A percentile compares a stretch with the other conserved stretches of the same genome.
Conservation (phyloP, 2,888 invertebrate genomes). For the Eulithis prunata region DNA sequence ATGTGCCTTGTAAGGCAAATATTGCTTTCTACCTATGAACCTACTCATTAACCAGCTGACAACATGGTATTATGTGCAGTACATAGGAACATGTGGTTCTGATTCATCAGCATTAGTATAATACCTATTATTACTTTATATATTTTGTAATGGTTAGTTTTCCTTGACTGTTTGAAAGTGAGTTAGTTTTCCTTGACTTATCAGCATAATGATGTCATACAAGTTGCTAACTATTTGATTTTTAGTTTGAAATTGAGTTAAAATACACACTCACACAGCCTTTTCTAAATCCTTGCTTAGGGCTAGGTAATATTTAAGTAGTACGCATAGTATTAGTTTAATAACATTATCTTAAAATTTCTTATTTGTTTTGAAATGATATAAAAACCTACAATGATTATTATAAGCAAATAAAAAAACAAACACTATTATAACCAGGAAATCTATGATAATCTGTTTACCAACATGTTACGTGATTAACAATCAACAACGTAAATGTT, state of each 20-base stretch:
- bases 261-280: too few relatives aligned
- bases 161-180: constrained; percentile 16
- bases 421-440: neutral
- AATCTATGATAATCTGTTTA: constrained; percentile 8
- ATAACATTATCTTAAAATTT: too few relatives aligned
- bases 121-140: neutral
- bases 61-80: too few relatives aligned
- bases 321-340: too few relatives aligned
- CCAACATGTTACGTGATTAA: neutral
- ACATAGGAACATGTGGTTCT: neutral
- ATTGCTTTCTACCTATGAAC: too few relatives aligned
- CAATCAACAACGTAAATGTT: constrained; percentile 7
- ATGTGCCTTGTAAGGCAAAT: too few relatives aligned
- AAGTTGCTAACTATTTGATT: neutral
- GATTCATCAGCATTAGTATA: constrained; percentile 19
- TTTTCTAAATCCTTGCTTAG: too few relatives aligned
- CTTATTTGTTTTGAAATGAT: too few relatives aligned
- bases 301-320: too few relatives aligned
- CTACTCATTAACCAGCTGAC: too few relatives aligned
- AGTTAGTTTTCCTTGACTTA: neutral
- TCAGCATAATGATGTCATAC: constrained; percentile 14
- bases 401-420: neutral
- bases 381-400: too few relatives aligned
- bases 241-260: too few relatives aligned
- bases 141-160: constrained; percentile 15